A percentile compares a stretch with the other conserved stretches of the same genome.
Conservation (phyloP, 2,888 invertebrate species). For the Protophormia terraenovae region DNA sequence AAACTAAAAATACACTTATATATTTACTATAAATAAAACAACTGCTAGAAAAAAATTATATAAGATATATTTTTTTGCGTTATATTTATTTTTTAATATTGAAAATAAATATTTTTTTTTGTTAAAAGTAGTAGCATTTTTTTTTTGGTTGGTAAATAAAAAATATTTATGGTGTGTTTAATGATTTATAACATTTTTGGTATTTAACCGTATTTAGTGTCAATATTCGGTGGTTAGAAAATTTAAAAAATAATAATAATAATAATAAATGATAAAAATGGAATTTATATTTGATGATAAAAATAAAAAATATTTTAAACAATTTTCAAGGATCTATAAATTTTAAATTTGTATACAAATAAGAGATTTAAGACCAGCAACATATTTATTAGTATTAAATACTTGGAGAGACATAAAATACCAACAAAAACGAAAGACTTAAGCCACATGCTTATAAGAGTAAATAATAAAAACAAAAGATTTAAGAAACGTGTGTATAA, state of each 20-base stretch:
- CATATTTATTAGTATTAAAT: too few relatives aligned
- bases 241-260: not conserved
- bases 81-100: not conserved
- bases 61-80: slow-evolving; percentile 27
- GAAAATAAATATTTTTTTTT: too few relatives aligned
- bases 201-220: slow-evolving; percentile 22
- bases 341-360: too few relatives aligned
- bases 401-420: not conserved
- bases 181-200: slow-evolving; percentile 34
- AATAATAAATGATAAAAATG: not conserved
- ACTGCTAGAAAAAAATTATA: slow-evolving; percentile 9
- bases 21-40: slow-evolving; percentile 3
- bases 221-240: slow-evolving; percentile 30
- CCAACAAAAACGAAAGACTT: slow-evolving; percentile 18
- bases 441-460: not conserved
- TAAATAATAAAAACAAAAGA: too few relatives aligned
- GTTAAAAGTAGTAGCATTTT: slow-evolving; percentile 23
- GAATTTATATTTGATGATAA: not conserved
- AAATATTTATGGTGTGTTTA: slow-evolving; percentile 27
- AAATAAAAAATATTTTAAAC: not conserved
- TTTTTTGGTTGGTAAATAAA: not conserved
- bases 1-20: slow-evolving; percentile 65
- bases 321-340: not conserved
- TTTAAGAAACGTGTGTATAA: too few relatives aligned
- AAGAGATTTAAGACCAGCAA: too few relatives aligned